phyloP scores from a whole-genome alignment of 2,113 vertebrate genomes.

The Acrocephalus arundinaceus region DNA sequence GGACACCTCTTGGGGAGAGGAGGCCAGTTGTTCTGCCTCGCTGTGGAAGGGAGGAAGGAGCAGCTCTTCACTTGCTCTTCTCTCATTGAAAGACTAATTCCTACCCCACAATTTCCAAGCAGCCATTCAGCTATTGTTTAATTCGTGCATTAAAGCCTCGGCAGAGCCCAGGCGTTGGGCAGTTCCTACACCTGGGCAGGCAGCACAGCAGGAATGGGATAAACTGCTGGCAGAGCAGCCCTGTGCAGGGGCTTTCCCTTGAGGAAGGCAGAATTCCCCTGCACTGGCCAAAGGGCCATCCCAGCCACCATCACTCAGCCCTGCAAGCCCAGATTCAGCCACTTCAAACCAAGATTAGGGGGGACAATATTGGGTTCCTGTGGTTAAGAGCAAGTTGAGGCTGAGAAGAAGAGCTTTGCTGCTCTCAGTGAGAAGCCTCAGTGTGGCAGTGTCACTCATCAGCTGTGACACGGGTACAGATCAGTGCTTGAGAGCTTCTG shows the following conservation, averaged over 20 bases:
- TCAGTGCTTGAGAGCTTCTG: rapidly evolving
- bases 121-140: background rate
- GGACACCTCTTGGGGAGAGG: conserved; percentile 87
- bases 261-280: background rate
- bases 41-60: conserved; percentile 62
- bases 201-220: background rate
- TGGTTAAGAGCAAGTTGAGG: background rate
- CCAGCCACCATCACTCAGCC: background rate
- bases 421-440: background rate
- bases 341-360: background rate
- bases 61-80: background rate
- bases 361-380: background rate
- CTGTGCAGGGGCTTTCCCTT: rapidly evolving
- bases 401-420: background rate
- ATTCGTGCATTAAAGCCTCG: background rate
- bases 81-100: rapidly evolving
- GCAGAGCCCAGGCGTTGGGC: background rate
- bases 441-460: rapidly evolving
- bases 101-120: background rate
- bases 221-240: background rate
- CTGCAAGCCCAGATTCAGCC: background rate
- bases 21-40: conserved; percentile 94
- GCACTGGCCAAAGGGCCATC: background rate
- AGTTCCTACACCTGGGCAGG: background rate
- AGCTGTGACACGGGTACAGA: rapidly evolving